Base-by-base conservation (phyloP, 2,888 invertebrate species). In the Mechanitis messenoides region DNA sequence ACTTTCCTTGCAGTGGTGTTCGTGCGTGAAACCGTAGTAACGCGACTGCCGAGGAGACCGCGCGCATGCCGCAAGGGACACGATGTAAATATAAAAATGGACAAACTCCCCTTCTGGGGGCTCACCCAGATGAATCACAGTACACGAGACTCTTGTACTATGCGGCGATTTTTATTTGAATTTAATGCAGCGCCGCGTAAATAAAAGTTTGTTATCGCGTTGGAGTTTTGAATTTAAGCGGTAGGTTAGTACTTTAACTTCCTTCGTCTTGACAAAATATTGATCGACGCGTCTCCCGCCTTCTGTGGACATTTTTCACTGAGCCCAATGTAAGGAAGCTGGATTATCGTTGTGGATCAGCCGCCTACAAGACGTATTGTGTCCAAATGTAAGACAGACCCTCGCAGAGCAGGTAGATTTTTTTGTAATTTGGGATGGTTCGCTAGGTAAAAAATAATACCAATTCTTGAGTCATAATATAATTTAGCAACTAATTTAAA, bases 41-140 rank as follows among this genome's bases (percentile, higher is more conserved):
- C 83, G 73, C 81, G 85, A 89, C 89, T 90, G 88, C 81, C 87
- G 79, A 77, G 80, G 83, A 83, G 82, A 83, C 87, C 87, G 79
- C 87, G 89, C 90, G 89, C 88, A 89, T 88, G 88, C 87, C 88
- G 76, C 77, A 81, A 84, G 87, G 85, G 87, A 84, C 82, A 79
- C 85, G 85, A 77, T 84, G 84, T 86, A 90, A 89, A 88, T 89
- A 88, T 89, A 90, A 90, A 89, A 90, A 88, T 88, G 87, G 83
- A 87, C 82, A 84, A 85, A 84, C 87, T 89, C 89, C 88, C 89
- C 90, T 89, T 87, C 87, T 79, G 77, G 77, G 85, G 84, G 84
- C 82, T 85, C 85, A 83, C 81, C 80, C 84, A 78, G 77, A 87
- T 88, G 87, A 88, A 87, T 90, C 89, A 89, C 86, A 74, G 81